Evolutionary conservation across 2,888 invertebrate species (phyloP), one percentile per base, ranked within the genome.

Genomic region (Rutpela maculata): DNA sequence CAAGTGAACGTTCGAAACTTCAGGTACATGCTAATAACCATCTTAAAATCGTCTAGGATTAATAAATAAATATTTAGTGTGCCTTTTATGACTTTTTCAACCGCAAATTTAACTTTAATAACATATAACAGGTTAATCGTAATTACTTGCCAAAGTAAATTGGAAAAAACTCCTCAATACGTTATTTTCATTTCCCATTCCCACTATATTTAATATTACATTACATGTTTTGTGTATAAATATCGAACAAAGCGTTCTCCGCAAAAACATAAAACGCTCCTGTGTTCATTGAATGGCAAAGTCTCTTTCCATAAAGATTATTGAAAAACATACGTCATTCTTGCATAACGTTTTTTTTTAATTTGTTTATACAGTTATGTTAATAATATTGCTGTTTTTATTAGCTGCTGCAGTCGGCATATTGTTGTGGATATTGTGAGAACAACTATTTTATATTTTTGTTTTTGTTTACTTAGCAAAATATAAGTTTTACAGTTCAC

Each of bases 271-370:
- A 26, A n/a, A 35, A 1, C 11, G 35, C 35, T 62, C n/a, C 31
- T 43, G 63, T 55, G 63, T 9, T 65, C 43, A 66, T 67, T 74
- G 59, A 67, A 60, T 43, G 60, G 59, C 26, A 18, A 59, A 65
- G 55, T 56, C 55, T 59, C 59, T 59, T 17, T 50, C 59, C 73
- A 12, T 38, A 19, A 67, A 38, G 55, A 57, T 56, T 31, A 31
- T 38, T 65, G 59, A 66, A 65, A 73, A 73, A 67, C 59, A 67
- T 55, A 55, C 74, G 50, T 60, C 60, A 63, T 15, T 65, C 67
- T 74, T 74, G 63, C 74, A 67, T 74, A 66, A 74, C 74, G 31
- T 59, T 73, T 73, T 73, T 71, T 73, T 71, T 31, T 4, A 71
- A 71, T 71, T 26, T 38, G 7, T 35, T 56, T 50, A 50, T 72